Conservation (phyloP, 2,888 invertebrate genomes). For the Macrophya annulata region DNA sequence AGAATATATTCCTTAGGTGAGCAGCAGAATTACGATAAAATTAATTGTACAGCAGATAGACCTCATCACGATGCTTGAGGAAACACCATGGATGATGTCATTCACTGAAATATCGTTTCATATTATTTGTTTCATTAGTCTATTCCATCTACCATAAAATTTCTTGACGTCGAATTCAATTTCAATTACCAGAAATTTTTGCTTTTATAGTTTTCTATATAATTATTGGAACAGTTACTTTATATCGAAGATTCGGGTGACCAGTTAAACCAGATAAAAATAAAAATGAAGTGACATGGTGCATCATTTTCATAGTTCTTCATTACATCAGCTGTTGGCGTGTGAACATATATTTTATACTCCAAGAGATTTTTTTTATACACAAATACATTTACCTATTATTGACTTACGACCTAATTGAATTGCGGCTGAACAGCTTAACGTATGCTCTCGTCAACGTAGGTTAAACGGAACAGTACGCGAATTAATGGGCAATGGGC, state of each 20-base stretch:
- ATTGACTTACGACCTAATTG: background rate
- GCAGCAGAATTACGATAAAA: background rate
- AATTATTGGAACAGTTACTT: background rate
- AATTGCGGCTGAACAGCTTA: background rate
- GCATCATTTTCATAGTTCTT: background rate
- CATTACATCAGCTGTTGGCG: too few relatives aligned
- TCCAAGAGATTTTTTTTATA: background rate
- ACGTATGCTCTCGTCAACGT: background rate
- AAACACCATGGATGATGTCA: background rate
- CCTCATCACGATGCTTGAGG: background rate
- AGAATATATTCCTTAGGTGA: too few relatives aligned
- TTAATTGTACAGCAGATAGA: background rate
- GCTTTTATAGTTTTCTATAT: background rate
- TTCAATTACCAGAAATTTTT: background rate
- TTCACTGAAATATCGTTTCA: too few relatives aligned
- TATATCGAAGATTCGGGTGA: background rate
- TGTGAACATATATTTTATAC: background rate
- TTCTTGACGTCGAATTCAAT: background rate
- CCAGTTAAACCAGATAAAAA: background rate
- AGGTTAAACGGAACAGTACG: background rate
- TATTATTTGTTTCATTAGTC: background rate
- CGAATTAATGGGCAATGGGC: slow-evolving; percentile 33
- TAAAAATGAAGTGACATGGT: too few relatives aligned
- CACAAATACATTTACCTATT: background rate
- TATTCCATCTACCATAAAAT: background rate